A percentile compares a stretch with the other conserved stretches of the same genome.
Evolutionary conservation across 2,797 vertebrate genomes (phyloP).

Genomic region (Galaxias olidus): DNA sequence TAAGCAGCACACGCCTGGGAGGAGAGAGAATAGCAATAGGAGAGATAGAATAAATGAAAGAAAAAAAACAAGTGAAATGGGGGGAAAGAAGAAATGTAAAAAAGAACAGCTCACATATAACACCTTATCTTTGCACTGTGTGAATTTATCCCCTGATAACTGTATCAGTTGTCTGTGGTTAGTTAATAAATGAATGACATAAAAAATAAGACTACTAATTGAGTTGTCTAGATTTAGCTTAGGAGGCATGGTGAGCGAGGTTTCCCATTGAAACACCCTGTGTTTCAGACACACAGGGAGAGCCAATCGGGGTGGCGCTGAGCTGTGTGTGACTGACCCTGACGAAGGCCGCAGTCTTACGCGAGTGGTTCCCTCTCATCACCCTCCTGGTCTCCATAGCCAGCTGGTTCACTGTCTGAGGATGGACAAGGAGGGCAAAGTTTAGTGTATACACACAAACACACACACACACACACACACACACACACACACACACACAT

Average conservation of each 20-base stretch:
- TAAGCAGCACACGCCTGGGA: slow-evolving; percentile 94
- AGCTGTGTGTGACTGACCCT: slow-evolving; percentile 77
- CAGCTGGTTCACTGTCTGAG: slow-evolving; percentile 91
- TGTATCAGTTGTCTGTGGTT: no score
- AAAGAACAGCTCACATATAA: no score
- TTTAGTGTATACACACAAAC: background rate
- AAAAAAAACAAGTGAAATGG: background rate
- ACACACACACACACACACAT: background rate
- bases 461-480: background rate
- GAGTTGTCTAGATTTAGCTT: no score
- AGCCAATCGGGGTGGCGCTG: background rate
- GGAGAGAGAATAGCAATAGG: background rate
- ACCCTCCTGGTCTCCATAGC: slow-evolving; percentile 95
- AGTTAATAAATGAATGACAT: no score
- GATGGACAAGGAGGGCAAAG: background rate
- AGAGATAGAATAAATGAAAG: background rate
- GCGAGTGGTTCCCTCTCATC: slow-evolving; percentile 94
- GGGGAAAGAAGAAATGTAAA: background rate
- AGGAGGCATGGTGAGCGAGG: no score
- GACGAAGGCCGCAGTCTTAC: slow-evolving; percentile 95
- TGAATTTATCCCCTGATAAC: no score
- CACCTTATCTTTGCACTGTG: no score
- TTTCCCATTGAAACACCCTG: no score
- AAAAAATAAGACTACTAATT: no score
- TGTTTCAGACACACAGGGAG: background rate